These are phyloP conservation scores for Rhynchotus rufescens DNA, from an alignment of 2,797 vertebrate species.

Conservation along the genomic window DNA sequence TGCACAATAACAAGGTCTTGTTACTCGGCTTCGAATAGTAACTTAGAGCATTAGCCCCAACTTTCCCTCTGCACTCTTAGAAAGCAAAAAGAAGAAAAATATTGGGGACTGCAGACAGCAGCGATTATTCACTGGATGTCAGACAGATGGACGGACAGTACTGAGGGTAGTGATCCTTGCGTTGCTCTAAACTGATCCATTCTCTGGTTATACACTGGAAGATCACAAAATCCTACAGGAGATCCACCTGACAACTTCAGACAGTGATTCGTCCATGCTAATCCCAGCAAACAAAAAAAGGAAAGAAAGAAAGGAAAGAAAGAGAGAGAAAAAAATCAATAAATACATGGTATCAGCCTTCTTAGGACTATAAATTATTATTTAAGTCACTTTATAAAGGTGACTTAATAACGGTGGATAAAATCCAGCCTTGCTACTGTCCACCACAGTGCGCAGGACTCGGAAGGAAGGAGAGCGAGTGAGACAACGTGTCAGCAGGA, in stretches of 20 bases:
- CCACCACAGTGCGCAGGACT: neutral
- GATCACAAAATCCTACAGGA: neutral
- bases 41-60: neutral
- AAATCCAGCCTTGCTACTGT: neutral
- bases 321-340: neutral
- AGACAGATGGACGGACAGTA: neutral
- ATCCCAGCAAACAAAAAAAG: neutral
- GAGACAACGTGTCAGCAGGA: neutral
- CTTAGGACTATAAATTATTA: neutral
- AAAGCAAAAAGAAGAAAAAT: conserved; percentile 23
- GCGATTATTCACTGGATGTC: neutral
- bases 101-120: neutral
- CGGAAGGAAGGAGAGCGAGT: neutral
- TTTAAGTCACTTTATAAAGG: neutral
- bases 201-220: neutral
- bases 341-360: neutral
- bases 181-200: neutral
- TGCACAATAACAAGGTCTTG: neutral
- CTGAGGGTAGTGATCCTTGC: neutral
- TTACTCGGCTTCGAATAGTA: neutral
- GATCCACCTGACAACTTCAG: neutral
- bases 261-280: neutral
- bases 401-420: neutral
- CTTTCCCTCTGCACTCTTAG: neutral
- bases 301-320: neutral